Evolutionary conservation across 2,797 vertebrate genomes (phyloP), one percentile per base, ranked within the genome.

Genomic region (Vespertilio murinus): DNA sequence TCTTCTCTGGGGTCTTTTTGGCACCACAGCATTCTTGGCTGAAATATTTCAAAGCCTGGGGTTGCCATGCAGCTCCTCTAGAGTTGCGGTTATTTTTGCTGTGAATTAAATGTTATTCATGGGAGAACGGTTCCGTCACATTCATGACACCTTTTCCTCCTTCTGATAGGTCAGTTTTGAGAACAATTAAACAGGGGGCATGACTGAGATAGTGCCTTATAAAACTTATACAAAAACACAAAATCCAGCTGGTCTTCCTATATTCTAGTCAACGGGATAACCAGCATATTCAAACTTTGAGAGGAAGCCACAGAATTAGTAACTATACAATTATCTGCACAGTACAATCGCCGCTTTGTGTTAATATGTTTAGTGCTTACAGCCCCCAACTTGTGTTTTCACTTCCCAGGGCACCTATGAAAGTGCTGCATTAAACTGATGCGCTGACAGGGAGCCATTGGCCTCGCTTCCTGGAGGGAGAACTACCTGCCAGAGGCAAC

Each of bases 161-260:
- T 56, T 1, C 83, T 47, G 64, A 78, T 22, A 92, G 82, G 35
- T n/a, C 42, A 84, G n/a, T 67, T 85, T 4, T 67, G 52, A 88
- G 40, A 96, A 96, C 20, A 79, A 2, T 17, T 69, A 67, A 35
- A 95, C 42, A 33, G 79, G 70, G 33, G 30, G 49, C 28, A 59
- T 8, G 89, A 84, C 20, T 40, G 70, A 59, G 67, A 71, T 11
- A 9, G 11, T 59, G 33, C 61, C 84, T 88, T 88, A 74, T 6
- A 70, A 92, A 90, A 95, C 28, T 40, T 74, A 52, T 8, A 52
- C 74, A n/a, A 75, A 94, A 85, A 82, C 30, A 70, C 71, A 78
- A 94, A 94, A 82, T 52, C 56, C 79, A 33, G 23, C 65, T 71
- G 56, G 23, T 28, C 86, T 93, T 84, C 64, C 67, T 90, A 86